A percentile compares a stretch with the other conserved stretches of the same genome.
These are phyloP conservation scores for Papilio demoleus DNA, from an alignment of 2,888 invertebrate species.

Conservation along the genomic window DNA sequence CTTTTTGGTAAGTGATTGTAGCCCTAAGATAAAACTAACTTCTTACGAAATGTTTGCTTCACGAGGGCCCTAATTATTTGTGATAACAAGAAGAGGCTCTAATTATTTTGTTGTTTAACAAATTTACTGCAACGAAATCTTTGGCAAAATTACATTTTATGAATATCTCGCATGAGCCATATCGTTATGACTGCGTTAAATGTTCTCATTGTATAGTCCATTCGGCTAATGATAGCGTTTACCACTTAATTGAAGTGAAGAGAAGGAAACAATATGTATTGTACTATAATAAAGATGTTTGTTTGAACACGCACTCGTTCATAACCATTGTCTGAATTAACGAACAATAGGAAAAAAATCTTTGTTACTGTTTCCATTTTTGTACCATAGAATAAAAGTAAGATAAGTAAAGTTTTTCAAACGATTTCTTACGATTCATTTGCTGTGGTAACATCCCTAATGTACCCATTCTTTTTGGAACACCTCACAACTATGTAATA, in stretches of 20 bases:
- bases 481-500: neutral
- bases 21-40: no score
- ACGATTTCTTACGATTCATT: neutral
- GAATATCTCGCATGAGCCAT: conserved; percentile 55
- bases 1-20: neutral
- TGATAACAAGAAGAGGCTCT: neutral
- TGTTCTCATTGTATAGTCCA: conserved; percentile 42
- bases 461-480: neutral
- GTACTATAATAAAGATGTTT: conserved; percentile 26
- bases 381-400: neutral
- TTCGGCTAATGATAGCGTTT: conserved; percentile 46
- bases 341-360: conserved; percentile 1
- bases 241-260: conserved; percentile 36
- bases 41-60: neutral
- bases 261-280: conserved; percentile 12
- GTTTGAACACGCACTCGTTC: conserved; percentile 20
- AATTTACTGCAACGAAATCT: neutral
- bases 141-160: conserved; percentile 25
- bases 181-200: conserved; percentile 52
- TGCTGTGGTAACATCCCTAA: neutral
- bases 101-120: neutral
- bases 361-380: neutral
- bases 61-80: neutral
- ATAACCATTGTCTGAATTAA: conserved; percentile 18
- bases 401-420: conserved; percentile 46